Percentiles rank a stretch among this genome's conserved stretches.
phyloP scores from a whole-genome alignment of 2,797 vertebrate species.

The Allenopithecus nigroviridis region DNA sequence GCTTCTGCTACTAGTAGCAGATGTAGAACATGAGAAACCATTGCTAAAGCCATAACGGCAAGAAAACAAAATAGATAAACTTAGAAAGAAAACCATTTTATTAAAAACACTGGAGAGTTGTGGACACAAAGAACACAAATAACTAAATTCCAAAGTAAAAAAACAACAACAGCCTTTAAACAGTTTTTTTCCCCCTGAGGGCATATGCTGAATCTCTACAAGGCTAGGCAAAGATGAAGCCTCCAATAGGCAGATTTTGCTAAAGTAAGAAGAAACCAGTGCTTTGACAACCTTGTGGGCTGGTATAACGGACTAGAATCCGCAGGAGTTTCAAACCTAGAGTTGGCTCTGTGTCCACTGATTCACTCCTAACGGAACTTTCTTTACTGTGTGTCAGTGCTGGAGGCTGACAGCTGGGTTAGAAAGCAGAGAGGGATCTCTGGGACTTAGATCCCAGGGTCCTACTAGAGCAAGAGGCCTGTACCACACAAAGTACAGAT shows the following conservation, averaged over 20 bases:
- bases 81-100: neutral
- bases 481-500: neutral
- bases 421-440: neutral
- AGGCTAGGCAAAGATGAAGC: neutral
- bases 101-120: neutral
- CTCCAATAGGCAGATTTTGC: neutral
- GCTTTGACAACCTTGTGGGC: neutral
- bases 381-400: neutral
- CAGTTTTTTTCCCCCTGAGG: too few species aligned
- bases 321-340: neutral
- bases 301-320: neutral
- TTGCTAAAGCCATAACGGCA: neutral
- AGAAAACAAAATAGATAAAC: neutral
- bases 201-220: neutral
- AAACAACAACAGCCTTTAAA: neutral
- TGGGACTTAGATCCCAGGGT: neutral
- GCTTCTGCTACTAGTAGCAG: neutral
- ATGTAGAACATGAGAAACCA: neutral
- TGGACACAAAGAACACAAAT: neutral
- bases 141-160: neutral
- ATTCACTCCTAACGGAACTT: neutral
- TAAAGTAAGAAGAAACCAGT: neutral
- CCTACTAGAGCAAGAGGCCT: neutral
- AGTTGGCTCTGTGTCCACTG: neutral
- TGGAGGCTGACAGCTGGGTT: neutral